Evolutionary conservation across 2,888 invertebrate genomes (phyloP).

Genomic region (Cacoxenus indagator): DNA sequence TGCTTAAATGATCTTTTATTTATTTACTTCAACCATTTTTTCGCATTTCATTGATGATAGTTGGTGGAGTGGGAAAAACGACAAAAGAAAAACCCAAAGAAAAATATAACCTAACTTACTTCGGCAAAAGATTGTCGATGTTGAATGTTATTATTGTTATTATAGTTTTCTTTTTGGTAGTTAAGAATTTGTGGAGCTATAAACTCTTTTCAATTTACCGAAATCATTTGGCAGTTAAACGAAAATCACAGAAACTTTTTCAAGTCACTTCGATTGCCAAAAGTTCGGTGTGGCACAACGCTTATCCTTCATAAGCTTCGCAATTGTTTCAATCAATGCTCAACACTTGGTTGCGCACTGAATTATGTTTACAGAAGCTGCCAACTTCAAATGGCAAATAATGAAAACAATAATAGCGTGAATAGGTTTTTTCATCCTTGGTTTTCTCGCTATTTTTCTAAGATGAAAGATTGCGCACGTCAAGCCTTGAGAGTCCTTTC

Average conservation of each 20-base stretch:
- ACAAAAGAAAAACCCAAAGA: not conserved
- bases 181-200: no score
- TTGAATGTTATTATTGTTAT: no score
- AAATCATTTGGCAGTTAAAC: no score
- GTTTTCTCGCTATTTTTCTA: not conserved
- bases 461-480: not conserved
- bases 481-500: not conserved
- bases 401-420: not conserved
- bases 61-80: no score
- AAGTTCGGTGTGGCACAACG: no score
- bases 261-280: no score
- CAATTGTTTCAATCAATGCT: not conserved
- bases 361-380: not conserved
- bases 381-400: not conserved
- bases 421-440: not conserved
- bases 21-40: conserved; percentile 46
- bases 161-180: no score
- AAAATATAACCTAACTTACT: not conserved
- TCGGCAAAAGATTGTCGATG: no score
- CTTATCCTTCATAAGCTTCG: not conserved
- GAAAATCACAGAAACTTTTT: no score
- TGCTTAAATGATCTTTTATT: conserved; percentile 54
- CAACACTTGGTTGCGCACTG: not conserved
- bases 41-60: conserved; percentile 24
- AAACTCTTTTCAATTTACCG: no score